These are phyloP conservation scores for Crax fasciolata DNA, from an alignment of 2,797 vertebrate genomes.

Conservation along the genomic window DNA sequence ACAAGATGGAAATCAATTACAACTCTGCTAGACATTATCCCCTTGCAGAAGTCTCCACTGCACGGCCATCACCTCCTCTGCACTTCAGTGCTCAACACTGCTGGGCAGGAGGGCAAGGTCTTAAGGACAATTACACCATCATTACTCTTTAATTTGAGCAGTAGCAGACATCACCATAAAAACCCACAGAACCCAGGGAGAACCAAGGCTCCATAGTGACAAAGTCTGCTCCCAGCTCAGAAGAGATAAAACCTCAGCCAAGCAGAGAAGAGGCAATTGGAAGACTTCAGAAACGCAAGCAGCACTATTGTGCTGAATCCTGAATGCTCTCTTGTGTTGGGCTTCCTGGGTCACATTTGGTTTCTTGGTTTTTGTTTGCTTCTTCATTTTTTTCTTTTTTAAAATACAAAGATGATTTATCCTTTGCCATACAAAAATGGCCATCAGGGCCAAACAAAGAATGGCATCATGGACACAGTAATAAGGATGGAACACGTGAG, in stretches of 20 bases:
- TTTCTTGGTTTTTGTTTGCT: neutral
- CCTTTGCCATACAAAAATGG: neutral
- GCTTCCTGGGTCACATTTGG: neutral
- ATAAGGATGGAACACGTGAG: neutral
- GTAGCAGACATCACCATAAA: neutral
- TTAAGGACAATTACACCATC: neutral
- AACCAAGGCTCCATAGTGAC: neutral
- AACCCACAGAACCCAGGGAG: neutral
- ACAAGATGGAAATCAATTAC: neutral
- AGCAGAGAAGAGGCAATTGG: accelerated
- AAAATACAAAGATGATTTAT: neutral
- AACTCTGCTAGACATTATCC: neutral
- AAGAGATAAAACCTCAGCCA: neutral
- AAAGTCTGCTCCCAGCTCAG: neutral
- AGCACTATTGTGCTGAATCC: neutral
- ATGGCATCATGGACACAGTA: neutral
- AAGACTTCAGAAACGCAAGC: neutral
- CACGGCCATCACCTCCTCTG: neutral
- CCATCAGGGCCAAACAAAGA: neutral
- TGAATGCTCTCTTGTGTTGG: neutral
- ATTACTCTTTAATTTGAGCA: neutral
- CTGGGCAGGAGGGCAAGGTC: neutral
- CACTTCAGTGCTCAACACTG: neutral
- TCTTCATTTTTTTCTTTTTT: neutral
- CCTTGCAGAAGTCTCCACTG: neutral